Conservation (phyloP, 2,888 invertebrate genomes). For the Anaspis maculata region DNA sequence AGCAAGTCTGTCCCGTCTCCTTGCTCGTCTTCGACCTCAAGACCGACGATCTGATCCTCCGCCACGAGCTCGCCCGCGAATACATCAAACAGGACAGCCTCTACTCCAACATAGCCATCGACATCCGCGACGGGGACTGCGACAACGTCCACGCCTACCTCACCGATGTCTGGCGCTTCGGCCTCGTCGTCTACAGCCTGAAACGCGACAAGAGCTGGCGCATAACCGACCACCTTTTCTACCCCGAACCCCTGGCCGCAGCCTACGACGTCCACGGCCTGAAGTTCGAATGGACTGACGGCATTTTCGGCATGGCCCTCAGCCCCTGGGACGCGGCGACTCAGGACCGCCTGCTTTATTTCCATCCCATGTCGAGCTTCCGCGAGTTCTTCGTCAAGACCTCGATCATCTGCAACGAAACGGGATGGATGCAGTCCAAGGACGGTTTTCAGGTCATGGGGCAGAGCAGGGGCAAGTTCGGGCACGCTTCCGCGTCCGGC, state of each 20-base stretch:
- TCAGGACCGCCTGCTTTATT: conserved; percentile 59
- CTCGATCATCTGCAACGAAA: conserved; percentile 55
- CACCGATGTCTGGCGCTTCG: conserved; percentile 58
- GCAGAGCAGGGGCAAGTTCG: conserved; percentile 48
- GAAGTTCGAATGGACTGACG: conserved; percentile 76
- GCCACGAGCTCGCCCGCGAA: conserved; percentile 56
- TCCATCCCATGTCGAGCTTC: conserved; percentile 76
- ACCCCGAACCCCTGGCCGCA: conserved; percentile 64
- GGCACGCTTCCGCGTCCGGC: conserved; percentile 67
- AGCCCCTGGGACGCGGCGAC: conserved; percentile 47
- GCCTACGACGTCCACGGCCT: conserved; percentile 66
- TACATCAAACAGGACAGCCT: conserved; percentile 60
- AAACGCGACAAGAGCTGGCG: conserved; percentile 53
- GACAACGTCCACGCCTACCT: conserved; percentile 58
- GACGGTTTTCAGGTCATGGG: conserved; percentile 36
- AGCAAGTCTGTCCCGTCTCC: conserved; percentile 65
- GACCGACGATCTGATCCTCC: conserved; percentile 53
- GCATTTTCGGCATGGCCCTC: conserved; percentile 66
- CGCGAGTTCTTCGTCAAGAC: conserved; percentile 68
- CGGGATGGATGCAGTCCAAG: conserved; percentile 37
- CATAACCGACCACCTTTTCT: conserved; percentile 61
- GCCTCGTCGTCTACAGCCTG: conserved; percentile 42
- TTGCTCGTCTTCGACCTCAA: conserved; percentile 63
- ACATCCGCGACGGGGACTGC: conserved; percentile 52
- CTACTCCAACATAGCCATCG: conserved; percentile 59